A percentile compares a stretch with the other conserved stretches of the same genome.
phyloP scores from a whole-genome alignment of 2,888 invertebrate genomes.

The Lasioglossum villosulum region DNA sequence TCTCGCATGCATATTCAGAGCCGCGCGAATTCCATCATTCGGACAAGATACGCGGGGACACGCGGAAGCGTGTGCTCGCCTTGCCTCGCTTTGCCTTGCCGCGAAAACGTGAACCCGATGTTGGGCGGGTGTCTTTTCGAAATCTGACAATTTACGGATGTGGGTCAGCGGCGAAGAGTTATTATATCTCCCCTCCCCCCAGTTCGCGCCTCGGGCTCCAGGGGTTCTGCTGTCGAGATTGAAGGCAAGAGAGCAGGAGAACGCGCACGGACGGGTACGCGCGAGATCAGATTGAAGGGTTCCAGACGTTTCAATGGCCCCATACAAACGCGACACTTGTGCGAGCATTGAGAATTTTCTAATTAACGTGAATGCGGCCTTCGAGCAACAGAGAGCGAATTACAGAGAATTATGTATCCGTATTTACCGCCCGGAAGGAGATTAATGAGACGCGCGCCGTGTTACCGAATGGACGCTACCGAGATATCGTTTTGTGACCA shows the following conservation, averaged over 20 bases:
- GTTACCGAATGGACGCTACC: neutral
- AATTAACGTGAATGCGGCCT: constrained; percentile 17
- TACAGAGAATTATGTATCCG: neutral
- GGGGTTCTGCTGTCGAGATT: neutral
- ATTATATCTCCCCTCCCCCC: neutral
- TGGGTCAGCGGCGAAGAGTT: neutral
- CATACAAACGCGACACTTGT: constrained; percentile 7
- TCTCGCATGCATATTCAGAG: constrained; percentile 46
- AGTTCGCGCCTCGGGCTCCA: neutral
- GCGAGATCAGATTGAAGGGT: constrained; percentile 12
- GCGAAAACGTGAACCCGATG: constrained; percentile 6
- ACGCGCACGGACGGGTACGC: constrained; percentile 1
- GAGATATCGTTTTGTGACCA: neutral
- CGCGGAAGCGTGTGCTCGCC: neutral
- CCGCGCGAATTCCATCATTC: constrained; percentile 30
- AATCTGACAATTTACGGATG: constrained; percentile 16
- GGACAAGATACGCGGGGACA: constrained; percentile 11
- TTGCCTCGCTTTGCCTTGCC: neutral
- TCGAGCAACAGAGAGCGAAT: constrained; percentile 6
- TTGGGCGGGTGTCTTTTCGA: neutral
- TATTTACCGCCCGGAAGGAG: neutral
- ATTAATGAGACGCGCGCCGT: neutral
- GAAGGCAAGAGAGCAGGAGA: neutral
- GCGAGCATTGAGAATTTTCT: constrained; percentile 12
- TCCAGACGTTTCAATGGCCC: constrained; percentile 5